These are phyloP conservation scores for Caenorhabditis imperialis DNA, from an alignment of 2,888 invertebrate genomes.

Conservation along the genomic window DNA sequence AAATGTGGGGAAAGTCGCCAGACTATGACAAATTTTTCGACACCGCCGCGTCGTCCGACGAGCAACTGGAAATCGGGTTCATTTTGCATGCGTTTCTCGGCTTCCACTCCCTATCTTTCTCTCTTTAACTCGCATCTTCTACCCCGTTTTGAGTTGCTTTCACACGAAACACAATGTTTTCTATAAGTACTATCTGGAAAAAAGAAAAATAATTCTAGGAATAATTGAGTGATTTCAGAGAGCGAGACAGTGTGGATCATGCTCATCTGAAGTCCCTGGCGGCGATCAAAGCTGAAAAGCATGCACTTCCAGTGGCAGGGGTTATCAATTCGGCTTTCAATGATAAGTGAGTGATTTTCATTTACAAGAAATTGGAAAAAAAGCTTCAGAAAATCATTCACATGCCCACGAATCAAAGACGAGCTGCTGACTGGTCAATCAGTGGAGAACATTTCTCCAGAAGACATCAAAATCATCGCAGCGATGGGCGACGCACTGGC, in stretches of 20 bases:
- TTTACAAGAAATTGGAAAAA: too few species aligned
- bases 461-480: constrained; percentile 75
- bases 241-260: constrained; percentile 43
- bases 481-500: constrained; percentile 77
- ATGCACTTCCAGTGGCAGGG: constrained; percentile 43
- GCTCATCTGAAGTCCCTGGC: constrained; percentile 36
- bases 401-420: constrained; percentile 69
- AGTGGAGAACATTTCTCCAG: constrained; percentile 72
- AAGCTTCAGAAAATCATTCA: constrained; percentile 70
- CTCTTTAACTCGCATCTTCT: neutral
- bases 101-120: constrained; percentile 18
- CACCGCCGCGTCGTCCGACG: constrained; percentile 36
- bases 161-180: neutral
- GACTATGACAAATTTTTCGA: constrained; percentile 51
- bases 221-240: constrained; percentile 15
- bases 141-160: neutral
- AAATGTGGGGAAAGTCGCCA: constrained; percentile 42
- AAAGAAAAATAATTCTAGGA: neutral
- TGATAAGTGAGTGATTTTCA: constrained; percentile 58
- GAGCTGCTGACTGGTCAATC: constrained; percentile 73
- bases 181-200: too few species aligned
- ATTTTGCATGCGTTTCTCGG: constrained; percentile 3
- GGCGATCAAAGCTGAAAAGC: constrained; percentile 41
- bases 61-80: constrained; percentile 37
- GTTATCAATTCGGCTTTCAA: constrained; percentile 70